Evolutionary conservation across 2,113 vertebrate genomes (phyloP).

Genomic region (Dunckerocampus dactyliophorus): DNA sequence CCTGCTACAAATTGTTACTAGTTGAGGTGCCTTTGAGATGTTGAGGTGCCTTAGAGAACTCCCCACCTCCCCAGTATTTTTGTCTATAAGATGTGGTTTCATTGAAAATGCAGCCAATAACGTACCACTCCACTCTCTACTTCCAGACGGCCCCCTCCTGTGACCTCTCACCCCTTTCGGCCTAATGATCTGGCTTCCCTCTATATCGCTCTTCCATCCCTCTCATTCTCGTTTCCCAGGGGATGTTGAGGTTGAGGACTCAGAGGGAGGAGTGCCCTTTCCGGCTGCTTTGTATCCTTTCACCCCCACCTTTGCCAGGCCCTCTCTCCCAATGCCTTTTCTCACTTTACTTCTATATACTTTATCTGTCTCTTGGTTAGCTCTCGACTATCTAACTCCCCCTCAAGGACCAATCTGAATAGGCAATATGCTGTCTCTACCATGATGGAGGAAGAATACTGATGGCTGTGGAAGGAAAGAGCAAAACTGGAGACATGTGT

Average conservation of each 20-base stretch:
- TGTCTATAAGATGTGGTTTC: background rate
- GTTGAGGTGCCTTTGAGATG: no score
- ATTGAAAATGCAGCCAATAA: background rate
- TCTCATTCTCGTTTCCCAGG: constrained; percentile 29
- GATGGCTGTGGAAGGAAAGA: constrained; percentile 27
- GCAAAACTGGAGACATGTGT: constrained; percentile 28
- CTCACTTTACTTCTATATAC: background rate
- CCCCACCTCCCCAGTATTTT: background rate
- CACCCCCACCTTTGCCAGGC: constrained; percentile 48
- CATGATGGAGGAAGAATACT: constrained; percentile 49
- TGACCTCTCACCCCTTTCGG: constrained; percentile 40
- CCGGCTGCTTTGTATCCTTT: constrained; percentile 37
- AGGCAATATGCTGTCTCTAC: constrained; percentile 35
- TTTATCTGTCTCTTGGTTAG: constrained; percentile 16
- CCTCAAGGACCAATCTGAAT: constrained; percentile 35
- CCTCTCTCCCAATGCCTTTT: background rate
- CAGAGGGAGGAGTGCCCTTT: constrained; percentile 21
- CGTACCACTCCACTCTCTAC: constrained; percentile 6
- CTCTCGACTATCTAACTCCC: constrained; percentile 11
- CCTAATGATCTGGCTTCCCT: constrained; percentile 53
- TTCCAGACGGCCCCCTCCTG: constrained; percentile 1
- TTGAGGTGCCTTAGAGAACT: no score
- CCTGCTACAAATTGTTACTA: no score
- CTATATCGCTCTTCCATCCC: constrained; percentile 26
- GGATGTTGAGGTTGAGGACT: constrained; percentile 34